Evolutionary conservation across 2,888 invertebrate species (phyloP).

Genomic region (Stramonita haemastoma): DNA sequence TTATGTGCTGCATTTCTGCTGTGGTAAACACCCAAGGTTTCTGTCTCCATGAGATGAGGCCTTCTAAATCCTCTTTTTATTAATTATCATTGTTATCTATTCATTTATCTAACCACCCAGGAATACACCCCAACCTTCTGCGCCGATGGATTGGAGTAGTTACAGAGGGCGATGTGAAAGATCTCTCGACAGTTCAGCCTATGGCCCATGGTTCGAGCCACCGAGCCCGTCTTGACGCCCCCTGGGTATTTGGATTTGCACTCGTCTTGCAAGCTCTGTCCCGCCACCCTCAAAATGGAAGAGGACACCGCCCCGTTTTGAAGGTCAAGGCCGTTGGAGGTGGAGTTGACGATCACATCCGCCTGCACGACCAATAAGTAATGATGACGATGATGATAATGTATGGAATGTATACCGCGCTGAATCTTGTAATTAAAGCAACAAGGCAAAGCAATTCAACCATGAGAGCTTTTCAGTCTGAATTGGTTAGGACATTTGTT

Average conservation of each 20-base stretch:
- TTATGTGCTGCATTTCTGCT: too few species aligned
- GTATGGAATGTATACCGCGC: too few species aligned
- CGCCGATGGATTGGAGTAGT: constrained; percentile 26
- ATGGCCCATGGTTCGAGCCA: constrained; percentile 50
- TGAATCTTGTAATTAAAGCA: background rate
- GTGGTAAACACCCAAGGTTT: too few species aligned
- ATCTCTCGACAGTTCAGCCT: constrained; percentile 30
- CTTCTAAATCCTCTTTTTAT: too few species aligned
- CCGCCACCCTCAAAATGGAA: constrained; percentile 62
- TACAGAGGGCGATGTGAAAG: constrained; percentile 28
- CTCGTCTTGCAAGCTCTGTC: constrained; percentile 55
- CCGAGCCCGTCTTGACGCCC: constrained; percentile 49
- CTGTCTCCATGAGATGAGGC: too few species aligned
- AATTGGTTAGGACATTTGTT: too few species aligned
- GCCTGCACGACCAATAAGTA: constrained; percentile 41
- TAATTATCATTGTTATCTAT: too few species aligned
- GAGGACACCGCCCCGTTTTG: constrained; percentile 52
- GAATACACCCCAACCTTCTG: constrained; percentile 19
- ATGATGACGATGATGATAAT: background rate
- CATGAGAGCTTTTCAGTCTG: too few species aligned
- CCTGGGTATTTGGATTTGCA: constrained; percentile 51
- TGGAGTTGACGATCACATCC: constrained; percentile 59
- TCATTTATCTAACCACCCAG: too few species aligned
- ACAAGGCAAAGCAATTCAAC: too few species aligned
- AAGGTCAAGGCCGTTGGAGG: constrained; percentile 52